phyloP scores from a whole-genome alignment of 2,888 invertebrate genomes.

The Enoplolaimus lenunculus region DNA sequence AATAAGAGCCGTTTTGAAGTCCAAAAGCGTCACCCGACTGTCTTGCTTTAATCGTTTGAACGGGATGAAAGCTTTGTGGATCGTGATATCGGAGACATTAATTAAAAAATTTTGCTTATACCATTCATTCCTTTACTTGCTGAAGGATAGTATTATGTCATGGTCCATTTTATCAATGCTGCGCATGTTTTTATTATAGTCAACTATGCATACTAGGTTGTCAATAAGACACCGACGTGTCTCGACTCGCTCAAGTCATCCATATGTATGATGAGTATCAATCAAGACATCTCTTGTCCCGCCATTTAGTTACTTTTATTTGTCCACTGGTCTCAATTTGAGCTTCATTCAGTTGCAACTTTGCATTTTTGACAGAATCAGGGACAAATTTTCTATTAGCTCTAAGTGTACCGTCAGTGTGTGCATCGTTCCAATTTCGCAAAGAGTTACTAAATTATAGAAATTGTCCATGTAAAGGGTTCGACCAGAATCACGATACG shows the following conservation, averaged over 20 bases:
- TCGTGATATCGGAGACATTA: background rate
- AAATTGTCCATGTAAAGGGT: slow-evolving; percentile 15
- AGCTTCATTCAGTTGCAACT: background rate
- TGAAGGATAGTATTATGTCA: background rate
- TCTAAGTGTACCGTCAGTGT: background rate
- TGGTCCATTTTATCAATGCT: background rate
- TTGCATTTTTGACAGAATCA: background rate
- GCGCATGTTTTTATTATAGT: background rate
- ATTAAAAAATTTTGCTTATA: background rate
- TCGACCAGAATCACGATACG: no score
- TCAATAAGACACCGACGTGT: no score
- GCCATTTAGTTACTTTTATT: no score
- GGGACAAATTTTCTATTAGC: background rate
- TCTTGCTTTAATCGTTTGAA: no score
- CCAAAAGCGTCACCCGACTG: no score
- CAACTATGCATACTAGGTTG: no score
- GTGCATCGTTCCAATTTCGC: background rate
- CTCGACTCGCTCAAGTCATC: background rate
- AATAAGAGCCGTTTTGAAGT: no score
- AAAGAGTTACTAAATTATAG: slow-evolving; percentile 7
- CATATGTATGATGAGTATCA: no score
- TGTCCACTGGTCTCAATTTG: no score
- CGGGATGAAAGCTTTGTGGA: background rate
- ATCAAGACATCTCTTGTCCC: no score
- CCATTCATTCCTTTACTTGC: background rate